These are phyloP conservation scores for Perdita meconis DNA, from an alignment of 2,888 invertebrate genomes.

Conservation along the genomic window DNA sequence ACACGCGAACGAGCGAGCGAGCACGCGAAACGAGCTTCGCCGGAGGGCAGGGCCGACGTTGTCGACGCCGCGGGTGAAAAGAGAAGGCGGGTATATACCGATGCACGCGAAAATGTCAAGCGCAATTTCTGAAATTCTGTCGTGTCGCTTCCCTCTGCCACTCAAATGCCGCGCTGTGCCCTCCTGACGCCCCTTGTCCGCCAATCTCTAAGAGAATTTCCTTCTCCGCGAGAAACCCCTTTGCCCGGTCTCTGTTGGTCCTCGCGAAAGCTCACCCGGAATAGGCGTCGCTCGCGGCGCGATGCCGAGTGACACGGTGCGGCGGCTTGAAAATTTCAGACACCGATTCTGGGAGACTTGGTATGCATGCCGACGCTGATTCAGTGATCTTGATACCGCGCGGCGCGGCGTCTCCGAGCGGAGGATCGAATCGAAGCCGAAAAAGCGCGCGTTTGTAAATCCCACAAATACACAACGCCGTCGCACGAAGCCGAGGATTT, in stretches of 20 bases:
- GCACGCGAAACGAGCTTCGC: no score
- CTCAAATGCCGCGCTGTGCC: conserved; percentile 59
- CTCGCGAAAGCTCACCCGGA: conserved; percentile 33
- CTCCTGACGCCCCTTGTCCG: conserved; percentile 33
- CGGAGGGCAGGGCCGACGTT: conserved; percentile 11
- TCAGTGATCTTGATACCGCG: not conserved
- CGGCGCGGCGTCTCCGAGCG: not conserved
- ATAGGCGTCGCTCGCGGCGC: conserved; percentile 44
- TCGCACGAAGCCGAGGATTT: not conserved
- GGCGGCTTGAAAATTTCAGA: conserved; percentile 51
- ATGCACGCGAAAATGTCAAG: conserved; percentile 69
- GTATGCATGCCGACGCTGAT: not conserved
- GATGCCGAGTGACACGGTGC: conserved; percentile 56
- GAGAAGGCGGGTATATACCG: conserved; percentile 48
- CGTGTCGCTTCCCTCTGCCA: conserved; percentile 67
- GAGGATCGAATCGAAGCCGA: not conserved
- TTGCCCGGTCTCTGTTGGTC: not conserved
- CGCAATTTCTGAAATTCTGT: conserved; percentile 74
- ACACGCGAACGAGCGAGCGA: conserved; percentile 2
- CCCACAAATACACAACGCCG: not conserved
- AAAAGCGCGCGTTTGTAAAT: not conserved
- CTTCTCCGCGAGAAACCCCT: conserved; percentile 7
- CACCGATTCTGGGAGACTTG: conserved; percentile 28
- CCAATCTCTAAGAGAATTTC: conserved; percentile 51
- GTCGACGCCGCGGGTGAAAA: conserved; percentile 46